phyloP scores from a whole-genome alignment of 2,888 invertebrate genomes.

The Tortricodes alternella region DNA sequence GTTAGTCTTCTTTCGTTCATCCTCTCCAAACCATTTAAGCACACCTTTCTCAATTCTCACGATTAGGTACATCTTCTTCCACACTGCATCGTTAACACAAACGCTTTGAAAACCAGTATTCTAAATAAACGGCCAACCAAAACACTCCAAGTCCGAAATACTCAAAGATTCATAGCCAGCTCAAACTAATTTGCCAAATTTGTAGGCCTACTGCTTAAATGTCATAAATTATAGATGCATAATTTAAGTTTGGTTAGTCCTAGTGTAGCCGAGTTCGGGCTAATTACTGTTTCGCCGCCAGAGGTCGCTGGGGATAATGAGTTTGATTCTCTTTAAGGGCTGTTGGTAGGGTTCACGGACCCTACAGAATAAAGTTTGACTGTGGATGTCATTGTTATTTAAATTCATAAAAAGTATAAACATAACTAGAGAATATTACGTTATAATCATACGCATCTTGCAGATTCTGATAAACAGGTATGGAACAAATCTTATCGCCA shows the following conservation, averaged over 20 bases:
- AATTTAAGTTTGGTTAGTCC: not conserved
- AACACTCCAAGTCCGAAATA: not conserved
- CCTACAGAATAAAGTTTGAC: too few relatives aligned
- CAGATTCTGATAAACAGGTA: too few relatives aligned
- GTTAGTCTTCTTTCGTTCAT: too few relatives aligned
- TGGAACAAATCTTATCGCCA: too few relatives aligned
- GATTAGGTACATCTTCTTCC: too few relatives aligned
- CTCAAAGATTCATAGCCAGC: constrained; percentile 2
- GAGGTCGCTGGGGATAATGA: not conserved
- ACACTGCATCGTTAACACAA: not conserved
- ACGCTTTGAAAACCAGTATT: not conserved
- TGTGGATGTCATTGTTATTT: not conserved
- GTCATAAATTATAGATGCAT: not conserved
- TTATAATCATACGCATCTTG: too few relatives aligned
- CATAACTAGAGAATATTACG: too few relatives aligned
- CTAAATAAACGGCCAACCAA: not conserved
- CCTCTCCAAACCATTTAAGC: too few relatives aligned
- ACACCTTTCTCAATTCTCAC: too few relatives aligned
- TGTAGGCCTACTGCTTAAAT: not conserved
- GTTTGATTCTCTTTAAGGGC: not conserved
- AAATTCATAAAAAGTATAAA: too few relatives aligned
- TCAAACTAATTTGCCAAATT: constrained; percentile 7
- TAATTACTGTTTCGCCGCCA: not conserved
- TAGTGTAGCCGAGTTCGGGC: not conserved
- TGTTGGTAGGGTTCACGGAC: not conserved